phyloP scores from a whole-genome alignment of 2,888 invertebrate genomes.

The Oscheius myriophilus region DNA sequence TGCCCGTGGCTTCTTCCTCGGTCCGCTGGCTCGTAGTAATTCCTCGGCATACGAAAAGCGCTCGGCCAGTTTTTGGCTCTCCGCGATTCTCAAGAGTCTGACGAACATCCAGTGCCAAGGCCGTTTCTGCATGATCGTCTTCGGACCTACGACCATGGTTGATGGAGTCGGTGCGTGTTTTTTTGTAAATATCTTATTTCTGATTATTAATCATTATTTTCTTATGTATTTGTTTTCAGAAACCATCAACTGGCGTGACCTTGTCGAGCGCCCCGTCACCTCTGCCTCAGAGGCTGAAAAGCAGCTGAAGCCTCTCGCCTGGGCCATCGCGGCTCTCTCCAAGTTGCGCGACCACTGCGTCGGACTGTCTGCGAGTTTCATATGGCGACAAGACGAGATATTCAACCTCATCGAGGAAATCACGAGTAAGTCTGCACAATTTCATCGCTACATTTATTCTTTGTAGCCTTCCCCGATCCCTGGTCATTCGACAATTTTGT shows the following conservation, averaged over 20 bases:
- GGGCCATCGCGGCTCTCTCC: constrained; percentile 6
- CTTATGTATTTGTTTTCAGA: neutral
- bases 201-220: neutral
- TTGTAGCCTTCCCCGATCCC: constrained; percentile 17
- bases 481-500: constrained; percentile 25
- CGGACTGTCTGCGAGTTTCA: too few species aligned
- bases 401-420: constrained; percentile 22
- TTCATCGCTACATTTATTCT: neutral
- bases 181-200: too few species aligned
- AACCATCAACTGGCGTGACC: neutral
- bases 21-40: neutral
- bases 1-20: constrained; percentile 3
- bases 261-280: constrained; percentile 13
- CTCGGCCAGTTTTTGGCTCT: constrained; percentile 12
- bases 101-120: constrained; percentile 1
- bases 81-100: neutral
- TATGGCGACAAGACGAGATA: constrained; percentile 10
- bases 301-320: constrained; percentile 6
- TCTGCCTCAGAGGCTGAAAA: constrained; percentile 1
- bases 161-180: neutral
- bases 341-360: neutral
- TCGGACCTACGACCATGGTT: neutral
- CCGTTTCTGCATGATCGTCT: constrained; percentile 11
- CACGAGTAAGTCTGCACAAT: neutral
- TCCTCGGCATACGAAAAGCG: neutral